Evolutionary conservation across 2,113 vertebrate species (phyloP).

Genomic region (Anguilla japonica): DNA sequence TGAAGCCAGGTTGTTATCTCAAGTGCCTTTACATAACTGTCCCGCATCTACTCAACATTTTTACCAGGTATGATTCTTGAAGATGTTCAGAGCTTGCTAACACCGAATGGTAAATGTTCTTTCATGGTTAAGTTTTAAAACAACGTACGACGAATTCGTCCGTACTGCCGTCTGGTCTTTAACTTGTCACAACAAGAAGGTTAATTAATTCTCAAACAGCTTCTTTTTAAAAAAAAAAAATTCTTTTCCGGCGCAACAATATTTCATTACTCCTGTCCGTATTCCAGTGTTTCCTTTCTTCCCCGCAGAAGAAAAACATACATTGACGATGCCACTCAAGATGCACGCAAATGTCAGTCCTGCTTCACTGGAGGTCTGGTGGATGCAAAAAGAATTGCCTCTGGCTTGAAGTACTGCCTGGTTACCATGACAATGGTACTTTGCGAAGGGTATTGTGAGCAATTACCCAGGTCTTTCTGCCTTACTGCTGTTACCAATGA

Average conservation of each 20-base stretch:
- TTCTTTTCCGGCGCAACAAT: background rate
- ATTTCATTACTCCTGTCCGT: background rate
- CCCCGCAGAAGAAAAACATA: background rate
- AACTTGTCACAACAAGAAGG: background rate
- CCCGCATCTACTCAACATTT: background rate
- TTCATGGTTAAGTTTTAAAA: background rate
- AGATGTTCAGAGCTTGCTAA: too few species aligned
- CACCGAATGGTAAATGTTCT: background rate
- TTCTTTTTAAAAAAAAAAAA: background rate
- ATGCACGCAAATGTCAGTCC: constrained; percentile 23
- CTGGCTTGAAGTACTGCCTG: constrained; percentile 53
- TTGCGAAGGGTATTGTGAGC: constrained; percentile 48
- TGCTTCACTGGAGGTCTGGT: constrained; percentile 19
- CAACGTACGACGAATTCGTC: background rate
- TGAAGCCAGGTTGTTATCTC: background rate
- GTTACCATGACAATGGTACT: constrained; percentile 71
- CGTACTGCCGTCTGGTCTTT: background rate
- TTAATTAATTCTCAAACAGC: background rate
- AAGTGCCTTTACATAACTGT: background rate
- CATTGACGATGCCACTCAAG: constrained; percentile 7
- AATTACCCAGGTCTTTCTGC: constrained; percentile 52
- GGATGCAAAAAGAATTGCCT: constrained; percentile 44
- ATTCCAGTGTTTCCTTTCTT: background rate
- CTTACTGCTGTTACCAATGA: constrained; percentile 42
- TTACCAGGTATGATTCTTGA: too few species aligned